Base-by-base conservation (phyloP, 53 echinoderm and acorn worm genomes). In the Temnopleurus reevesii region DNA sequence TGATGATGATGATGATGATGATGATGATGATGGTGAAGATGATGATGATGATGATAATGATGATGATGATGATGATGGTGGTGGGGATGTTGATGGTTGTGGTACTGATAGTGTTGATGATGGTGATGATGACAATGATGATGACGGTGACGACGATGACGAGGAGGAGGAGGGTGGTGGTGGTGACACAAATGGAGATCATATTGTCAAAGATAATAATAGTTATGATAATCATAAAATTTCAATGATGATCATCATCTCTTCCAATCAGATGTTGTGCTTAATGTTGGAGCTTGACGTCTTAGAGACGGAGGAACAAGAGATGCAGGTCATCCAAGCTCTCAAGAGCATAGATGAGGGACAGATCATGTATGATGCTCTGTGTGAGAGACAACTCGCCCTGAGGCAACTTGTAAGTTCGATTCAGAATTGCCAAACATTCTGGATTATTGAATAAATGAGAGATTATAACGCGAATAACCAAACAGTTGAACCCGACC, bases 281-380 rank as follows among this genome's bases (percentile, higher is more conserved):
- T 77, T 94, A 87, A 92, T 97, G 94, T 79, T 97, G 71, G 98
- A 97, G 90, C 60, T 97, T 79, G 98, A 97, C 53, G 91, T 95
- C 18, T 60, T 97, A 36, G 89, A 90, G 46, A 91, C 90, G 6
- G 94, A 94, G 38, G 98, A 95, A 56, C 60, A 83, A 24, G 81
- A 94, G 60, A 90, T 94, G 89, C 94, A 97, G 93, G 94, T 94
- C 55, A 96, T 94, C 24, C 93, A 94, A 53, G 93, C 95, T 12
- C 90, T 97, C 3, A 93, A 97, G 94, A 94, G 94, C 45, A 95
- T 94, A 25, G 90, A 91, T 12, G 98, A 95, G 84, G 98, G 98
- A 8, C 93, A 91, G 64, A 93, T 83, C 41, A 93, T 96, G 83
- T 97, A 97, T 59, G 92, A 90, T 90, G 89, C 96, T 18, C 93